phyloP scores from a whole-genome alignment of 2,888 invertebrate genomes.

The Lysandra coridon region DNA sequence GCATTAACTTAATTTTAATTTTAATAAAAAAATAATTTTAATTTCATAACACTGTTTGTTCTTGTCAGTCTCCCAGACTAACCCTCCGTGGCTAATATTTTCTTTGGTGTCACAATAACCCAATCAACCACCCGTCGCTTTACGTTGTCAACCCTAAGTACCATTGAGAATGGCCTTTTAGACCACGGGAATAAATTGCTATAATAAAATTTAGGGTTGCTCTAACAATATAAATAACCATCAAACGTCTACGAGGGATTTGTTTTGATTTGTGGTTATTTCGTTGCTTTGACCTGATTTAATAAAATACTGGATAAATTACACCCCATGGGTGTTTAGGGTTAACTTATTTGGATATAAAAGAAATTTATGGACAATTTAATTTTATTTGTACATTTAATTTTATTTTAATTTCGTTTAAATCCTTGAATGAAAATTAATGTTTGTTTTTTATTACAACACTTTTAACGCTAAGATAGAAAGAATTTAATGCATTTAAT shows the following conservation, averaged over 20 bases:
- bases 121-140: slow-evolving; percentile 69
- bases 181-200: slow-evolving; percentile 38
- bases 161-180: slow-evolving; percentile 41
- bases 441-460: neutral
- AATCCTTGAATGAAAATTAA: slow-evolving; percentile 1
- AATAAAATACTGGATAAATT: slow-evolving; percentile 35
- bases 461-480: neutral
- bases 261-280: slow-evolving; percentile 54
- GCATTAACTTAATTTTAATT: neutral
- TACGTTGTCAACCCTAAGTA: slow-evolving; percentile 65
- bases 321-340: slow-evolving; percentile 39
- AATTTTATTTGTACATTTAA: slow-evolving; percentile 6
- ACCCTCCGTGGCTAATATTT: slow-evolving; percentile 34
- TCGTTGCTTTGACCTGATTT: slow-evolving; percentile 53
- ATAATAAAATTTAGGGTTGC: slow-evolving; percentile 40
- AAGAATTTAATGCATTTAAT: neutral
- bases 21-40: neutral
- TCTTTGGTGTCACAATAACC: slow-evolving; percentile 57
- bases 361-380: slow-evolving; percentile 51
- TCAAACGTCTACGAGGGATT: slow-evolving; percentile 46
- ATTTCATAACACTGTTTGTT: slow-evolving; percentile 2
- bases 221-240: slow-evolving; percentile 41
- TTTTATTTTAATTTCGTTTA: neutral
- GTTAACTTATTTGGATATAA: slow-evolving; percentile 53
- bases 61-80: slow-evolving; percentile 22